phyloP scores from a whole-genome alignment of 2,113 vertebrate species.

The Ammodytes dubius region DNA sequence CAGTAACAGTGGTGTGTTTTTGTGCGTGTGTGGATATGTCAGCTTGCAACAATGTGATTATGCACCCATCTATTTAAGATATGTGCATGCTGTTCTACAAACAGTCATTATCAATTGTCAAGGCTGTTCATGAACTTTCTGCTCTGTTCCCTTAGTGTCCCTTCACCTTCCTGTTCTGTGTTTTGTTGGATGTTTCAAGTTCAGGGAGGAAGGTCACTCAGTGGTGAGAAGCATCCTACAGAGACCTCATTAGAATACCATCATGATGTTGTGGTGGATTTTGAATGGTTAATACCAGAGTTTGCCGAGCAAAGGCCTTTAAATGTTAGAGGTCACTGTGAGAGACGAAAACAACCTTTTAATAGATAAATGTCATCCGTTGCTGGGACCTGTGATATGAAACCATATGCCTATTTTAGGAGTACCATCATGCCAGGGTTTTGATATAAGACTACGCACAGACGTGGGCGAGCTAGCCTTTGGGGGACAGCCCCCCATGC shows the following conservation, averaged over 20 bases:
- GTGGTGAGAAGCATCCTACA: slow-evolving; percentile 42
- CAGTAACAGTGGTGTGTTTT: not conserved
- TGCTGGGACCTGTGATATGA: too few relatives aligned
- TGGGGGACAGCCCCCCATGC: too few relatives aligned
- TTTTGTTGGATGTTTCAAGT: slow-evolving; percentile 45
- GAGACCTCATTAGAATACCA: slow-evolving; percentile 60
- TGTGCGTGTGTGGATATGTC: slow-evolving; percentile 13
- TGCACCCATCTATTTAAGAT: slow-evolving; percentile 12
- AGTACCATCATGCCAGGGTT: too few relatives aligned
- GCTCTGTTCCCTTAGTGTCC: not conserved
- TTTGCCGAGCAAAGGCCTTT: too few relatives aligned
- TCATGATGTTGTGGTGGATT: not conserved
- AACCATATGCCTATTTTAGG: too few relatives aligned
- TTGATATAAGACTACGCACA: too few relatives aligned
- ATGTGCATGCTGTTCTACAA: slow-evolving; percentile 9
- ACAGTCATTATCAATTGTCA: slow-evolving; percentile 30
- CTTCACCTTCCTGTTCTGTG: slow-evolving; percentile 6
- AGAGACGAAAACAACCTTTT: too few relatives aligned
- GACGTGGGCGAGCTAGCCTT: too few relatives aligned
- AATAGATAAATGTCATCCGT: too few relatives aligned
- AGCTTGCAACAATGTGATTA: not conserved
- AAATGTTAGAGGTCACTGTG: too few relatives aligned
- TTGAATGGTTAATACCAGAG: too few relatives aligned
- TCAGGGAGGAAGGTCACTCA: slow-evolving; percentile 62
- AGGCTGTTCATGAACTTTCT: slow-evolving; percentile 57